These are phyloP conservation scores for Agapostemon virescens DNA, from an alignment of 2,888 invertebrate species.

Conservation along the genomic window DNA sequence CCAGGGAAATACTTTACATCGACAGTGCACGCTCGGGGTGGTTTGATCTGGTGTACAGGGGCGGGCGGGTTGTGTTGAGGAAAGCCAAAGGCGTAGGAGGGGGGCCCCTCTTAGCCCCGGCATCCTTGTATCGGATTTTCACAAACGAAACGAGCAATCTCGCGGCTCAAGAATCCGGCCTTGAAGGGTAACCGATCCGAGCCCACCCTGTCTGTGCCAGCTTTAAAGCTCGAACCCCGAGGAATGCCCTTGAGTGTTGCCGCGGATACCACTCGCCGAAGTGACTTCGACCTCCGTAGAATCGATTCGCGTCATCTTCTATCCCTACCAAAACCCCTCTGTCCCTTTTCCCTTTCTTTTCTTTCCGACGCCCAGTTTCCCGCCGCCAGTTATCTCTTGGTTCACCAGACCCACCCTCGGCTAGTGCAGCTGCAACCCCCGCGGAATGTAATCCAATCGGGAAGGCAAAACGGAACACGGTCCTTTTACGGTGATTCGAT, in stretches of 20 bases:
- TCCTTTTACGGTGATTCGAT: slow-evolving; percentile 53
- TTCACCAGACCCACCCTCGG: background rate
- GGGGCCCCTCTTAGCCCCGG: slow-evolving; percentile 2
- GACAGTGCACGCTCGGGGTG: slow-evolving; percentile 23
- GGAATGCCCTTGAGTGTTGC: slow-evolving; percentile 58
- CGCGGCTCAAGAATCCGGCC: slow-evolving; percentile 59
- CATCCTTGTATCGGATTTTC: slow-evolving; percentile 67
- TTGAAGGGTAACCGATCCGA: slow-evolving; percentile 50
- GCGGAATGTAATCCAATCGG: slow-evolving; percentile 59
- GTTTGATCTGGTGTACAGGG: slow-evolving; percentile 9
- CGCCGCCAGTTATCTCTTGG: slow-evolving; percentile 25
- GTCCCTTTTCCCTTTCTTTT: background rate
- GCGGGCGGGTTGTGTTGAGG: background rate
- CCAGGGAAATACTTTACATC: slow-evolving; percentile 55
- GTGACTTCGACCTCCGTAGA: slow-evolving; percentile 53
- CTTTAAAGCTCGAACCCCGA: slow-evolving; percentile 49
- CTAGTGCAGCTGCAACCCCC: slow-evolving; percentile 36
- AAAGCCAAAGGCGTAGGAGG: background rate
- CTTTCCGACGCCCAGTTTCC: background rate
- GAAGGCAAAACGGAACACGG: slow-evolving; percentile 42
- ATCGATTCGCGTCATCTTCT: slow-evolving; percentile 47
- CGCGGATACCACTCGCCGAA: slow-evolving; percentile 51
- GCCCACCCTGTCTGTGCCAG: slow-evolving; percentile 24
- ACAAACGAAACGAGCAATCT: slow-evolving; percentile 66
- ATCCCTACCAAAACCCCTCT: background rate